Percentiles rank a stretch among this genome's conserved stretches.
phyloP scores from a whole-genome alignment of 1,140 invertebrate species.

The Trachelipus rathkii region DNA sequence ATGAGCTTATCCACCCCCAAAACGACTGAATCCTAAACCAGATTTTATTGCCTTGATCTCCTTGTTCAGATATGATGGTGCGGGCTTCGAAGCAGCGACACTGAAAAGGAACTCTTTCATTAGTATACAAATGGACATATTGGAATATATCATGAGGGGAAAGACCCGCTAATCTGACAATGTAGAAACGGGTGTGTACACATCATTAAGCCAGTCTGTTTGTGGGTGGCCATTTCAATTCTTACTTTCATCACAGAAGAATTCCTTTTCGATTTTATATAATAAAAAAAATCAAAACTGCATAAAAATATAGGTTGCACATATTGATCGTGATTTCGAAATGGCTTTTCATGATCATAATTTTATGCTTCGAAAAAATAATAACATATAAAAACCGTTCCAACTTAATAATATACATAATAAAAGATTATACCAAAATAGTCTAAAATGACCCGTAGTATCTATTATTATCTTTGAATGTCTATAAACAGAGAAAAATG shows the following conservation, averaged over 20 bases:
- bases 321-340: too few species aligned
- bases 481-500: too few species aligned
- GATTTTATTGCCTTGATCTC: slow-evolving; percentile 3
- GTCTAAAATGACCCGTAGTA: too few species aligned
- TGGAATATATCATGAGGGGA: slow-evolving; percentile 3
- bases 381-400: too few species aligned
- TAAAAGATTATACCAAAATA: too few species aligned
- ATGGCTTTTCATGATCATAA: too few species aligned
- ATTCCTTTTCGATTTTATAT: too few species aligned
- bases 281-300: too few species aligned
- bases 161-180: slow-evolving; percentile 2
- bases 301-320: too few species aligned
- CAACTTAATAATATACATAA: too few species aligned
- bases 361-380: too few species aligned
- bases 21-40: not conserved
- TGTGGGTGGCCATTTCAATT: slow-evolving; percentile 4
- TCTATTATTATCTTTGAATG: too few species aligned
- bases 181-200: slow-evolving; percentile 9
- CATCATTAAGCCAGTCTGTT: not conserved
- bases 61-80: not conserved
- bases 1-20: not conserved
- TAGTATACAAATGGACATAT: slow-evolving; percentile 6
- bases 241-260: not conserved
- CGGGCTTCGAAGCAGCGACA: not conserved
- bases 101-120: not conserved